These are phyloP conservation scores for Virgularia gustaviana DNA, from an alignment of 92 coral and sea anemone genomes.

Conservation along the genomic window DNA sequence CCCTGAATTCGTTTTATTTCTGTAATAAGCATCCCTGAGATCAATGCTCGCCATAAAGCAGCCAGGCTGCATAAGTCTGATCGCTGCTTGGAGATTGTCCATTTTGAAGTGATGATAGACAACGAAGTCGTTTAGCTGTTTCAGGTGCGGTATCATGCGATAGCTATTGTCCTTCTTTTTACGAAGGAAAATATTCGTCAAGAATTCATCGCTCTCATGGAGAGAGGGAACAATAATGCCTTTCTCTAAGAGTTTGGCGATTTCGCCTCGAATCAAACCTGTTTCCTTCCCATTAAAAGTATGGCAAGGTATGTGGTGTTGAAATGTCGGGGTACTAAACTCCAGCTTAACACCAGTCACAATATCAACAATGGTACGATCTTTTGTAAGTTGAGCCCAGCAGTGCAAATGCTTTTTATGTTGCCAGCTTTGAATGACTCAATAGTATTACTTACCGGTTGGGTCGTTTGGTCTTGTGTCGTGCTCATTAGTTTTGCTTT, in stretches of 20 bases:
- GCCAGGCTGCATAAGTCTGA: conserved; percentile 51
- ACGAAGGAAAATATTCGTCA: conserved; percentile 11
- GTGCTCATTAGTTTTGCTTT: conserved; percentile 12
- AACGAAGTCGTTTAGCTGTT: conserved; percentile 42
- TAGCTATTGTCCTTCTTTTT: conserved; percentile 56
- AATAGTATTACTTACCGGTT: background rate
- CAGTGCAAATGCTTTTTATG: conserved; percentile 17
- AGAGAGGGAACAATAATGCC: conserved; percentile 19
- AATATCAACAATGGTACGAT: conserved; percentile 32
- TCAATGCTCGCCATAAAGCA: conserved; percentile 62
- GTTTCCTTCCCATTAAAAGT: conserved; percentile 44
- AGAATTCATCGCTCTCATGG: background rate
- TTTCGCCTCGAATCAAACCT: conserved; percentile 45
- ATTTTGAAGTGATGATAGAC: conserved; percentile 62
- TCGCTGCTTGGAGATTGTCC: conserved; percentile 56
- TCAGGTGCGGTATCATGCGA: conserved; percentile 51
- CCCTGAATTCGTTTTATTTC: conserved; percentile 42
- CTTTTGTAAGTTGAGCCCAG: conserved; percentile 31
- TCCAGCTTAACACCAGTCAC: conserved; percentile 57
- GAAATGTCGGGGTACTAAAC: conserved; percentile 11
- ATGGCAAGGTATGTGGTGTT: conserved; percentile 5
- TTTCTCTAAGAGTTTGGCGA: conserved; percentile 42
- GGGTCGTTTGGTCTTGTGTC: conserved; percentile 1
- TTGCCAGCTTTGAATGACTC: conserved; percentile 37
- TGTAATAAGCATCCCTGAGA: conserved; percentile 54